Base-by-base conservation (phyloP, 2,888 invertebrate species). In the Salpingus planirostris region DNA sequence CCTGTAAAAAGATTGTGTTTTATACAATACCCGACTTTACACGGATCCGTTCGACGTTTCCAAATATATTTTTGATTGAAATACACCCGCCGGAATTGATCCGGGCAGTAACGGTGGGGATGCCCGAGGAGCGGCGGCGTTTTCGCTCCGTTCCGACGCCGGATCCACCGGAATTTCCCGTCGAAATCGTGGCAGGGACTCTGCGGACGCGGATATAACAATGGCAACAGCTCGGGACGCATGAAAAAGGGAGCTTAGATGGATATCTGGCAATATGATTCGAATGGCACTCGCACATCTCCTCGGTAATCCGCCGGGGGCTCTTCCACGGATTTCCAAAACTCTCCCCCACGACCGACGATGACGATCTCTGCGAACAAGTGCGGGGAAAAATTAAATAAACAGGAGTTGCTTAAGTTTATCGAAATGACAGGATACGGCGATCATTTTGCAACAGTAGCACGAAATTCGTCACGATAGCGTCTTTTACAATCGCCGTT, bases 241-340 rank as follows among this genome's bases (percentile, higher is more conserved):
- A 54, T 55, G 52, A 54, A 55, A 54, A 54, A 52, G 54, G 40
- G 50, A 47, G 54, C 54, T 59, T 55, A 57, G 59, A 56, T 59
- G 52, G 56, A 57, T 57, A 57, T 57, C 56, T 49, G 46, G 53
- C 57, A 57, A 59, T 59, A 59, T 56, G 57, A 59, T 56, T 59
- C 55, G 52, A 55, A 59, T 57, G 52, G 55, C 52, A 52, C 48
- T 52, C 48, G 49, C 54, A 54, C 54, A 54, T 57, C 56, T 52
- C 53, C 52, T 46, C 46, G 44, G 42, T 54, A 59, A 57, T 57
- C 57, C 55, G 46, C 46, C 52, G 52, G 55, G 54, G 55, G 52
- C 54, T 56, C 55, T 54, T 47, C 46, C 42, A n/a, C n/a, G n/a
- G n/a, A n/a, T n/a, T n/a, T n/a, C n/a, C n/a, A n/a, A n/a, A n/a